Evolutionary conservation across 2,113 vertebrate species (phyloP).

Genomic region (Diphyllodes magnificus): DNA sequence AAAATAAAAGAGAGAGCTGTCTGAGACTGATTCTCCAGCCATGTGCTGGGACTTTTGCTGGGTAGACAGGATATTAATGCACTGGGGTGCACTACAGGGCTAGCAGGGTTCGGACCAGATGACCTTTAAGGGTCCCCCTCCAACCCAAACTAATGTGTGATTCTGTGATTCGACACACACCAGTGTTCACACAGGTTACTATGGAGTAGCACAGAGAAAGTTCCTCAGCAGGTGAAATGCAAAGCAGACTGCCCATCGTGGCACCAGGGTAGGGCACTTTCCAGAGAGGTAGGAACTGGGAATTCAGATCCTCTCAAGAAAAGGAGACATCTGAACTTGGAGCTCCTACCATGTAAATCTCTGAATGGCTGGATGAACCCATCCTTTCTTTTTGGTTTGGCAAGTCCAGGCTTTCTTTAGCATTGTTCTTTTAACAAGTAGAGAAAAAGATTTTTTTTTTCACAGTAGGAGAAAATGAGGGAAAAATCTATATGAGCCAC

Average conservation of each 20-base stretch:
- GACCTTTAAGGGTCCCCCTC: background rate
- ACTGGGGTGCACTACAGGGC: background rate
- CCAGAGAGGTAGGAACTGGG: background rate
- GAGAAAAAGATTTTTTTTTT: background rate
- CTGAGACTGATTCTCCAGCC: background rate
- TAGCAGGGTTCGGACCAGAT: background rate
- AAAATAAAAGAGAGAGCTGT: background rate
- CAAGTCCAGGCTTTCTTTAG: background rate
- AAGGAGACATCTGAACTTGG: background rate
- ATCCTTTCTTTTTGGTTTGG: background rate
- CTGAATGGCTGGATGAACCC: background rate
- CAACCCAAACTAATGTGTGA: background rate
- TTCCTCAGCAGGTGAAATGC: background rate
- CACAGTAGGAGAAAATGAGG: background rate
- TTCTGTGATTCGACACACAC: background rate
- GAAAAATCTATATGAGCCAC: background rate
- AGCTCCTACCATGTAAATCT: background rate
- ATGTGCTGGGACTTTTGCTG: background rate
- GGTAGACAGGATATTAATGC: background rate
- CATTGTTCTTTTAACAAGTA: background rate
- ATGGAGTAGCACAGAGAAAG: background rate
- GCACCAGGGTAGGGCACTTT: background rate
- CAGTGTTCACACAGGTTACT: background rate
- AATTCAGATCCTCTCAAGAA: background rate
- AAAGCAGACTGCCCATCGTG: background rate